These are phyloP conservation scores for Xerus rutilus DNA, from an alignment of 2,797 vertebrate genomes.

Conservation along the genomic window DNA sequence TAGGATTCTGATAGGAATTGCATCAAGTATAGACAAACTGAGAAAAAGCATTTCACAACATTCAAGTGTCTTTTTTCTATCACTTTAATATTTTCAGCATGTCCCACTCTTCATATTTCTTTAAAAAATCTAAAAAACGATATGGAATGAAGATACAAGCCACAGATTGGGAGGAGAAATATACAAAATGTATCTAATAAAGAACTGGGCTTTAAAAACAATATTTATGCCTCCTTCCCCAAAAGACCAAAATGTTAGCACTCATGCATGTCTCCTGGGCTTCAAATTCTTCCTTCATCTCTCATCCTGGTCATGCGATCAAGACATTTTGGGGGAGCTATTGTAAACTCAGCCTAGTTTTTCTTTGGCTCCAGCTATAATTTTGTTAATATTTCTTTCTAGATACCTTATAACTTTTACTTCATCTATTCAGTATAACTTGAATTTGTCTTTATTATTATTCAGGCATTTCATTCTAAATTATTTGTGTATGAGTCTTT, in stretches of 20 bases:
- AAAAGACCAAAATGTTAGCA: neutral
- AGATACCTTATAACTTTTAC: neutral
- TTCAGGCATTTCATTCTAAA: neutral
- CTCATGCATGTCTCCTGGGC: too few species aligned
- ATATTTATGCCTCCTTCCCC: neutral
- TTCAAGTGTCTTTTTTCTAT: neutral
- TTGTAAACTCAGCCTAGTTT: neutral
- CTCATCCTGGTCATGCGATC: too few species aligned
- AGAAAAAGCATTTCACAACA: neutral
- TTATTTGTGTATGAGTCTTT: neutral
- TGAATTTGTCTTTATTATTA: neutral
- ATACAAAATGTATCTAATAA: neutral
- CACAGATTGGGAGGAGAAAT: neutral
- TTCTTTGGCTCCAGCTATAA: neutral
- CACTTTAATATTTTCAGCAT: neutral
- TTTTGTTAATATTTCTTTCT: neutral
- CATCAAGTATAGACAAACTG: neutral
- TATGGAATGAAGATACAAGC: neutral
- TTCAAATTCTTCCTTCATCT: neutral
- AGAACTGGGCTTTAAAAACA: neutral
- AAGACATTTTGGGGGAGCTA: neutral
- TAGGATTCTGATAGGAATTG: neutral
- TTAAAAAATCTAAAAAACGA: neutral
- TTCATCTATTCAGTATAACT: neutral
- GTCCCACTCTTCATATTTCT: neutral